Evolutionary conservation across 2,797 vertebrate species (phyloP).

Genomic region (Danio jaintianensis): DNA sequence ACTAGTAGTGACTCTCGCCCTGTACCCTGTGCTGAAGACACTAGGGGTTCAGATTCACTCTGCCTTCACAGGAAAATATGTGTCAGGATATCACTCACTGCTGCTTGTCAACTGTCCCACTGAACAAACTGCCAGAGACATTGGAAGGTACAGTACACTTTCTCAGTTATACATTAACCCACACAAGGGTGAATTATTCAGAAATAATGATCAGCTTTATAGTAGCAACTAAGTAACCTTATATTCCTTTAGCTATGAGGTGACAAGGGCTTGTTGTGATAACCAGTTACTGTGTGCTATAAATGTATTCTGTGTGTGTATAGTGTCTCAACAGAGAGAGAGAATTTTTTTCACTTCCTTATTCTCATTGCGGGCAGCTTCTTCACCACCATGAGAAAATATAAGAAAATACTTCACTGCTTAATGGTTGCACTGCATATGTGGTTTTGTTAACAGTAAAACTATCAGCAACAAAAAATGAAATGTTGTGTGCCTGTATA

Average conservation of each 20-base stretch:
- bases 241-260: neutral
- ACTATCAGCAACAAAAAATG: neutral
- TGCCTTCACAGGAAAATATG: conserved; percentile 76
- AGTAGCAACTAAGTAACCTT: neutral
- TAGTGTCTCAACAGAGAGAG: too few relatives aligned
- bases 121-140: conserved; percentile 84
- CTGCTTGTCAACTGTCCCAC: conserved; percentile 87
- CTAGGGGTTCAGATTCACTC: conserved; percentile 78
- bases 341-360: neutral
- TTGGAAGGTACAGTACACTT: conserved; percentile 82
- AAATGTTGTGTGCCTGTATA: neutral
- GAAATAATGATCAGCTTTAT: neutral
- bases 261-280: neutral
- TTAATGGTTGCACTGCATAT: neutral
- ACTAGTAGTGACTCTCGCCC: conserved; percentile 72
- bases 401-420: neutral
- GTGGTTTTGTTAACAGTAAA: neutral
- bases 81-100: conserved; percentile 82
- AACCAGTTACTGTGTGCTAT: neutral
- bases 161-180: neutral
- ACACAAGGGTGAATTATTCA: neutral
- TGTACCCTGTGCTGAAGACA: conserved; percentile 76
- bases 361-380: neutral
- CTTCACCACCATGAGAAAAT: neutral
- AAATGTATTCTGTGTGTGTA: neutral